A percentile compares a stretch with the other conserved stretches of the same genome.
Evolutionary conservation across 2,797 vertebrate genomes (phyloP).

Genomic region (Alectoris magna): DNA sequence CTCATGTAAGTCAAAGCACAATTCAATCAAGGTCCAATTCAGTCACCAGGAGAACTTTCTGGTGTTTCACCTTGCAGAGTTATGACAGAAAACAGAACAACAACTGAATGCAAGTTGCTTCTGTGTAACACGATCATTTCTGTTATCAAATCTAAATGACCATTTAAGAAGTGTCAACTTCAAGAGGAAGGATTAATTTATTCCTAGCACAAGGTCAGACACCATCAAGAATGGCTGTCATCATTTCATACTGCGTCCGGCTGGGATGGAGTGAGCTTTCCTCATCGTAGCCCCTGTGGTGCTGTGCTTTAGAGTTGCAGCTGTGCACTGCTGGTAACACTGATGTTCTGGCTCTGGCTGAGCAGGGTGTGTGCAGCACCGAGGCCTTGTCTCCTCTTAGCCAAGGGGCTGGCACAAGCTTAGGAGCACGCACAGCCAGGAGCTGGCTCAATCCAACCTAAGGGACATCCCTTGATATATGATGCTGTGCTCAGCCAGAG

Average conservation of each 20-base stretch:
- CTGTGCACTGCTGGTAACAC: fast-evolving
- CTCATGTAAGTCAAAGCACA: background rate
- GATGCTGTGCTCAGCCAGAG: background rate
- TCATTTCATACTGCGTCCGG: background rate
- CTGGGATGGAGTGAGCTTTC: background rate
- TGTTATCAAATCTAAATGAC: background rate
- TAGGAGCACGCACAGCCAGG: background rate
- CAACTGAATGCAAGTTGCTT: background rate
- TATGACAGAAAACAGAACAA: background rate
- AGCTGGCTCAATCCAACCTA: background rate
- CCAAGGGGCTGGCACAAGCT: fast-evolving
- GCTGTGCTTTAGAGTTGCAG: background rate
- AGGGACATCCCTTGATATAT: background rate
- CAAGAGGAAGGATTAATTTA: background rate
- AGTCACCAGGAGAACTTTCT: background rate
- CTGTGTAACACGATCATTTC: background rate
- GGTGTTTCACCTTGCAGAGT: background rate
- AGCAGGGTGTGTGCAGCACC: fast-evolving
- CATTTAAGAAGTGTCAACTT: background rate
- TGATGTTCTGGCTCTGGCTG: background rate
- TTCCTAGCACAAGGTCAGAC: background rate
- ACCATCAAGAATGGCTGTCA: background rate
- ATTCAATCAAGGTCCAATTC: background rate
- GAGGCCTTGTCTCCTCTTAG: background rate
- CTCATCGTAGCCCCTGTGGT: fast-evolving